Base-by-base conservation (phyloP, 2,888 invertebrate species). In the Drosophila picticornis region DNA sequence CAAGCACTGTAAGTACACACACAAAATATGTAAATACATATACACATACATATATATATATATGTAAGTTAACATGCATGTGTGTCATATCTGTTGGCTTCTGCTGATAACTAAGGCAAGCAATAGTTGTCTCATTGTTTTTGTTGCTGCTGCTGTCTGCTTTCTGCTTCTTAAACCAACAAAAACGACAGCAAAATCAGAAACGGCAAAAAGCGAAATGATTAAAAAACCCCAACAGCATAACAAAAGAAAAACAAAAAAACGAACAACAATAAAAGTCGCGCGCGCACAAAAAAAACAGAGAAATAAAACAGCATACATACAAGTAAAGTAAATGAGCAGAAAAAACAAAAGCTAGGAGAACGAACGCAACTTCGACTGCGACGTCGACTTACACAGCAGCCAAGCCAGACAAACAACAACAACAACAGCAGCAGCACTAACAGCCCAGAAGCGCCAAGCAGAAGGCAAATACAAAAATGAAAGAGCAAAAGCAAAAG, bases 311-410 rank as follows among this genome's bases (percentile, higher is more conserved):
- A 61, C 56, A 69, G 38, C 56, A 70, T 19, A 59, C 69, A 73
- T 7, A 68, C 75, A 84, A 84, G 75, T 75, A 75, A 81, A 87
- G 75, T 81, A 88, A 81, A 84, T 79, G 87, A 86, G 59, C 72
- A 84, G 58, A 55, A 77, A 75, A 76, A 83, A 85, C 77, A 75
- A 77, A 74, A 81, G 63, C 86, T 84, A 84, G 84, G 84, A 80
- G 88, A 89, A 87, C 74, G 25, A 46, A 46, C 46, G 16, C 46
- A 46, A 16, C 46, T 46, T 46, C 25, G 46, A 46, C 46, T 25
- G 66, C 71, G 76, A 75, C 84, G 84, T 73, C 61, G 77, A 88
- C 90, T 83, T 85, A 82, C 88, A 83, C 84, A 84, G 84, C 84
- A 88, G 89, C 86, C 84, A 80, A 71, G 75, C 84, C 71, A 40